Percentiles rank a stretch among this genome's conserved stretches.
Conservation (phyloP, 2,888 invertebrate species). For the Arge pagana region DNA sequence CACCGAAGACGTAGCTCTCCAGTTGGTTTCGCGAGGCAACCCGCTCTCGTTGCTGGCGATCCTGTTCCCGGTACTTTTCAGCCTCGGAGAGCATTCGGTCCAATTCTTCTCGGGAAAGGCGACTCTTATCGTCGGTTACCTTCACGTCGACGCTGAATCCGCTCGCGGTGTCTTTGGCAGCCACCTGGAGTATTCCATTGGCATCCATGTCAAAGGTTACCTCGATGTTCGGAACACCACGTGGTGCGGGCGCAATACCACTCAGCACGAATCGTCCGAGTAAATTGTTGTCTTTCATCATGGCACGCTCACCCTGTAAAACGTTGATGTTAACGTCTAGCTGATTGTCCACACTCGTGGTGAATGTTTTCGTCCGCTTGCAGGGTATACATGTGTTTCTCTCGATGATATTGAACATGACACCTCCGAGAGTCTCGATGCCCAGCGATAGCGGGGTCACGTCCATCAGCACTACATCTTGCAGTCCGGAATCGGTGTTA, state of each 20-base stretch:
- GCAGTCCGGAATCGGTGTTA: slow-evolving; percentile 64
- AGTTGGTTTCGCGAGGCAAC: slow-evolving; percentile 74
- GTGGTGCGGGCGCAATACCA: slow-evolving; percentile 73
- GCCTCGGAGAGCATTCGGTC: slow-evolving; percentile 79
- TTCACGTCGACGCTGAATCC: slow-evolving; percentile 79
- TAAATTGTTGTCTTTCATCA: slow-evolving; percentile 80
- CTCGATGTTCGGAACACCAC: slow-evolving; percentile 72
- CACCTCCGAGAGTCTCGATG: slow-evolving; percentile 81
- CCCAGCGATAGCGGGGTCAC: slow-evolving; percentile 73
- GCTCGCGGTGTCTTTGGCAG: slow-evolving; percentile 65
- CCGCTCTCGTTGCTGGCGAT: too few species aligned
- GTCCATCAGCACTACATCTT: slow-evolving; percentile 73
- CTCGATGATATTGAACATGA: slow-evolving; percentile 70
- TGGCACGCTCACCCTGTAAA: slow-evolving; percentile 74
- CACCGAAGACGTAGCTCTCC: slow-evolving; percentile 72
- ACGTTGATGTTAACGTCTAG: slow-evolving; percentile 66
- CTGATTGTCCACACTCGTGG: slow-evolving; percentile 72
- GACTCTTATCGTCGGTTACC: slow-evolving; percentile 82
- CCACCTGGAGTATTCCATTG: slow-evolving; percentile 71
- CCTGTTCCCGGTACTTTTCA: slow-evolving; percentile 74
- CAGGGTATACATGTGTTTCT: slow-evolving; percentile 64
- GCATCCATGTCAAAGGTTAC: slow-evolving; percentile 78
- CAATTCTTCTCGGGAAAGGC: slow-evolving; percentile 80
- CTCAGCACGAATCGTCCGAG: slow-evolving; percentile 69
- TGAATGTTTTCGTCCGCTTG: slow-evolving; percentile 65